phyloP scores from a whole-genome alignment of 2,888 invertebrate genomes.

The Stratiomys singularior region DNA sequence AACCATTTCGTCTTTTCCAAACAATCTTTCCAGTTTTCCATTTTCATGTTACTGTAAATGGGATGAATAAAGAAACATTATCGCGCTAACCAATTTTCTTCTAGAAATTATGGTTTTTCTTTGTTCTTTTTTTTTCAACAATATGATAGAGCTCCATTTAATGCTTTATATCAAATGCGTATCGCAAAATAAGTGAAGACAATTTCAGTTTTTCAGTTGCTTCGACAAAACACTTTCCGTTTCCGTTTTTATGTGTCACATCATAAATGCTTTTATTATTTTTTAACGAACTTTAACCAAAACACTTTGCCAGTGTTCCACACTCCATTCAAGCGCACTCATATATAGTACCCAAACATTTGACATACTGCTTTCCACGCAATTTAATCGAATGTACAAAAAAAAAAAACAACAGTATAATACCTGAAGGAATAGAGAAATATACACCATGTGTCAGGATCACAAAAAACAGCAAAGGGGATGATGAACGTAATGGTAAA shows the following conservation, averaged over 20 bases:
- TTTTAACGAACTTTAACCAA: neutral
- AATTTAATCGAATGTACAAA: conserved; percentile 8
- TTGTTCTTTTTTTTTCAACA: no score
- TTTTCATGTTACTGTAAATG: no score
- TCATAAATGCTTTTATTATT: neutral
- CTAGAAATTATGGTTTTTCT: no score
- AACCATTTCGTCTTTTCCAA: no score
- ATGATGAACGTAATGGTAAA: neutral
- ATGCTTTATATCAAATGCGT: no score
- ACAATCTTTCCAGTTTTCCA: no score
- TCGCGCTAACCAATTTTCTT: no score
- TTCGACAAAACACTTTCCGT: neutral
- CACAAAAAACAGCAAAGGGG: neutral
- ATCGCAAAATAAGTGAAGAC: neutral
- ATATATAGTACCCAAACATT: neutral
- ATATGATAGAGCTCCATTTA: no score
- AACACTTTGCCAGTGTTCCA: neutral
- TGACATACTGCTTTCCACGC: neutral
- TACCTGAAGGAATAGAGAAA: neutral
- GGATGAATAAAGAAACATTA: no score
- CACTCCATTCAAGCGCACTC: neutral
- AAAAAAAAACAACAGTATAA: neutral
- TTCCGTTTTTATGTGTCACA: neutral
- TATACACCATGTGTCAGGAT: neutral
- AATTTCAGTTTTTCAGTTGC: neutral